phyloP scores from a whole-genome alignment of 2,113 vertebrate genomes.

The Zosterops japonicus region DNA sequence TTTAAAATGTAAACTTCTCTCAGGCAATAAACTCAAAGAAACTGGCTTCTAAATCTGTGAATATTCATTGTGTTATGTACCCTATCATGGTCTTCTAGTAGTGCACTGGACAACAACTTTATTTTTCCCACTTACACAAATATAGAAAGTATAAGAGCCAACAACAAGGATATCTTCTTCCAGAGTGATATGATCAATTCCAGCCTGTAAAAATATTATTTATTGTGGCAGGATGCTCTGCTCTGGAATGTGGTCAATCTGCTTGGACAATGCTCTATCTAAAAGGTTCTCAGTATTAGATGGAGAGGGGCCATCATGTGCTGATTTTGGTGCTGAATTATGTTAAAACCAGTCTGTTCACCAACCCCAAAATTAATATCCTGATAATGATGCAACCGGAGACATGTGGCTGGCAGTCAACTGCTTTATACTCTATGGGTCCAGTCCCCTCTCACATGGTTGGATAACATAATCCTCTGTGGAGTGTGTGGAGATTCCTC shows the following conservation, averaged over 20 bases:
- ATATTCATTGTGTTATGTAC: neutral
- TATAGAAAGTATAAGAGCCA: neutral
- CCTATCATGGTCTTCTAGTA: neutral
- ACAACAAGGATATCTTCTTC: neutral
- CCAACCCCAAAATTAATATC: neutral
- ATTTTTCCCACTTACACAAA: neutral
- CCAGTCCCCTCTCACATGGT: neutral
- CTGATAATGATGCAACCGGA: accelerated
- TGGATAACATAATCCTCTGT: neutral
- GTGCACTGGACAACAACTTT: neutral
- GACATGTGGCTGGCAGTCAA: neutral
- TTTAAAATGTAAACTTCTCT: neutral
- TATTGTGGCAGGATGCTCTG: neutral
- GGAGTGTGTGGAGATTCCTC: neutral
- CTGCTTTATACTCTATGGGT: neutral
- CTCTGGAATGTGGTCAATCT: neutral
- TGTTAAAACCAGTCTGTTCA: neutral
- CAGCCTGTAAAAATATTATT: neutral
- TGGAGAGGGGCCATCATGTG: accelerated
- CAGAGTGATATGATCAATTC: neutral
- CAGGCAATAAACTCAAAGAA: neutral
- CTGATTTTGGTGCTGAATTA: neutral
- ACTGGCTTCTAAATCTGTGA: neutral
- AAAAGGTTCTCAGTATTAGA: neutral
- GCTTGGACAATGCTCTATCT: neutral